Evolutionary conservation across 2,888 invertebrate genomes (phyloP), one percentile per base, ranked within the genome.

Genomic region (Harpagoxenus sublaevis): DNA sequence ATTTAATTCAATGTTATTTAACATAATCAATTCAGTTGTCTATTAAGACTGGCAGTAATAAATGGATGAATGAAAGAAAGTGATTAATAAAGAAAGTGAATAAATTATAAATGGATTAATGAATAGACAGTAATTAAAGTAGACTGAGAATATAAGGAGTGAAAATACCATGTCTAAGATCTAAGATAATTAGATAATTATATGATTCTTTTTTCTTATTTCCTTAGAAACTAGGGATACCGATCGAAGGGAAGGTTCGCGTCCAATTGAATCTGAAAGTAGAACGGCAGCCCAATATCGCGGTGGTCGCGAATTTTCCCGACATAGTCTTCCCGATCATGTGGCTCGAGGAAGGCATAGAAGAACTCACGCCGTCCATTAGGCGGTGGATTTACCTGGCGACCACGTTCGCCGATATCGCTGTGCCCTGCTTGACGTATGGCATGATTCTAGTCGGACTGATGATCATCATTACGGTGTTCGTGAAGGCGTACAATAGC

Each of bases 301-400:
- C 96, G 88, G 96, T 97, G 5, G 98, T 98, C 15, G 95, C 97
- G 88, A 96, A 97, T 87, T 98, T 98, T 92, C 97, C 98, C 0
- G 97, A 97, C 93, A 97, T 98, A 75, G 96, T 98, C 9, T 98
- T 98, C 94, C 98, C 98, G 0, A 97, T 98, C 60, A 98, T 98
- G 97, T 98, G 98, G 98, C 91, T 98, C 2, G 98, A 98, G 95
- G 98, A 98, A 97, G 98, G 98, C 15, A 96, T 98, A 62, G 97
- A 97, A 77, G 98, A 98, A 89, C 94, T 98, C 9, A 96, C 98
- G 0, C 97, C 98, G 0, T 95, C 97, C n/a, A 98, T 98, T 82
- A 96, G 97, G 93, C 96, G 97, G 35, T 98, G 97, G 97, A 96
- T 98, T 31, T 98, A 97, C 95, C 93, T 98, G 63, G 97, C 97